Percentiles rank a stretch among this genome's conserved stretches.
phyloP scores from a whole-genome alignment of 2,113 vertebrate species.

The Entomyzon cyanotis region DNA sequence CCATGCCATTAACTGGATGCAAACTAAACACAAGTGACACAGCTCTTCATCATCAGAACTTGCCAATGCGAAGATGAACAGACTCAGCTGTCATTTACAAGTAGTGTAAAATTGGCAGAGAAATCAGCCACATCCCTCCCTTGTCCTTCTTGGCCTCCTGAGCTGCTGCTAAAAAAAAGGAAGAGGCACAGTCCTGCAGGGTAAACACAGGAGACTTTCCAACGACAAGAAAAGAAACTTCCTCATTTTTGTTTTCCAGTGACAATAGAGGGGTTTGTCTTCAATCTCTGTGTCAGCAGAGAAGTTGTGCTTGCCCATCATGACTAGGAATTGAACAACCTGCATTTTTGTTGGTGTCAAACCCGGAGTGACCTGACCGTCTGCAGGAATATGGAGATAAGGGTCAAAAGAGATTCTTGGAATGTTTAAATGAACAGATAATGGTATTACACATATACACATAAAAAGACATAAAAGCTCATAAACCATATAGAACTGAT shows the following conservation, averaged over 20 bases:
- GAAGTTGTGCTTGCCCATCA: neutral
- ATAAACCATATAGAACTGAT: neutral
- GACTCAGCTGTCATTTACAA: neutral
- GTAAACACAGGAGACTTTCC: neutral
- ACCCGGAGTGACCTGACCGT: neutral
- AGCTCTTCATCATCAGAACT: neutral
- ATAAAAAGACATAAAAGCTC: neutral
- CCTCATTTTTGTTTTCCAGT: neutral
- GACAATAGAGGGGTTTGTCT: neutral
- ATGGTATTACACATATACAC: neutral
- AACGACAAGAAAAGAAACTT: neutral
- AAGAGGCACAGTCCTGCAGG: neutral
- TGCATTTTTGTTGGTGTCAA: neutral
- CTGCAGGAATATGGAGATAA: neutral
- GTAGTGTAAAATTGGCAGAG: slow-evolving; percentile 2
- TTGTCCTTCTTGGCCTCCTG: neutral
- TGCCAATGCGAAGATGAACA: neutral
- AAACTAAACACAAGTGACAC: neutral
- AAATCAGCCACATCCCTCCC: neutral
- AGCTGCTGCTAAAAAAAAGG: neutral
- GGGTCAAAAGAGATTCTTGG: neutral
- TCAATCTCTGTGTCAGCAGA: neutral
- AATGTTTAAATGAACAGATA: neutral
- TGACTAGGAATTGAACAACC: fast-evolving
- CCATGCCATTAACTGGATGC: neutral